Evolutionary conservation across 1,140 invertebrate genomes (phyloP).

Genomic region (Galendromus occidentalis): DNA sequence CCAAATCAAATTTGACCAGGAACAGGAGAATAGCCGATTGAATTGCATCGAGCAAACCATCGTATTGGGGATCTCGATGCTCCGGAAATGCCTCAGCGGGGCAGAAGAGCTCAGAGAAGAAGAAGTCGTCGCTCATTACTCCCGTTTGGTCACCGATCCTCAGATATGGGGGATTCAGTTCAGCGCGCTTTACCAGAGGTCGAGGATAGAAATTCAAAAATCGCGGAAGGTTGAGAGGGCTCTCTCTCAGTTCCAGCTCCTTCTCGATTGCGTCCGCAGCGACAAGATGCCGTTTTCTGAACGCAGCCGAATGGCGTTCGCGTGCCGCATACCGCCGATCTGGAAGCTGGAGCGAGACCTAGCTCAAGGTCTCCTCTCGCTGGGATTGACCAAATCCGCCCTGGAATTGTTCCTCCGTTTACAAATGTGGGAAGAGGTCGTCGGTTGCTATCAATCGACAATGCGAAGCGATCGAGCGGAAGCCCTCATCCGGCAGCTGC

Average conservation of each 20-base stretch:
- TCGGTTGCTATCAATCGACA: conserved; percentile 54
- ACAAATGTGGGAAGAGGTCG: conserved; percentile 77
- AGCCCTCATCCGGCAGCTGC: conserved; percentile 58
- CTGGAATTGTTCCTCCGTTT: conserved; percentile 60
- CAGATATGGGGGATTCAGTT: conserved; percentile 42
- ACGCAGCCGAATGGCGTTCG: conserved; percentile 33
- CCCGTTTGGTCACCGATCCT: conserved; percentile 27
- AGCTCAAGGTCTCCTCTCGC: conserved; percentile 50
- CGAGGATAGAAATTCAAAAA: conserved; percentile 48
- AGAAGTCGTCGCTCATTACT: conserved; percentile 48
- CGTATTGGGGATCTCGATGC: conserved; percentile 43
- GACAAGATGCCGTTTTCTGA: conserved; percentile 27
- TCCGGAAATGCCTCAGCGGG: conserved; percentile 45
- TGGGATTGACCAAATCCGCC: conserved; percentile 63
- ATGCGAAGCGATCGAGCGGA: conserved; percentile 41
- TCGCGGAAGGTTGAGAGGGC: conserved; percentile 61
- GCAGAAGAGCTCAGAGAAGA: conserved; percentile 54
- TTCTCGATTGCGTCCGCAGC: conserved; percentile 39
- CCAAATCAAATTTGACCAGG: conserved; percentile 45
- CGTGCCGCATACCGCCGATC: conserved; percentile 37
- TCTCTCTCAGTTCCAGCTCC: conserved; percentile 56
- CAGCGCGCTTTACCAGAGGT: conserved; percentile 45
- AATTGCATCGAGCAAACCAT: conserved; percentile 55
- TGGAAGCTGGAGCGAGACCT: conserved; percentile 55
- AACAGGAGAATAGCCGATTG: conserved; percentile 32